Evolutionary conservation across 1,140 invertebrate genomes (phyloP), one percentile per base, ranked within the genome.

Genomic region (Drosophila kepulauana): DNA sequence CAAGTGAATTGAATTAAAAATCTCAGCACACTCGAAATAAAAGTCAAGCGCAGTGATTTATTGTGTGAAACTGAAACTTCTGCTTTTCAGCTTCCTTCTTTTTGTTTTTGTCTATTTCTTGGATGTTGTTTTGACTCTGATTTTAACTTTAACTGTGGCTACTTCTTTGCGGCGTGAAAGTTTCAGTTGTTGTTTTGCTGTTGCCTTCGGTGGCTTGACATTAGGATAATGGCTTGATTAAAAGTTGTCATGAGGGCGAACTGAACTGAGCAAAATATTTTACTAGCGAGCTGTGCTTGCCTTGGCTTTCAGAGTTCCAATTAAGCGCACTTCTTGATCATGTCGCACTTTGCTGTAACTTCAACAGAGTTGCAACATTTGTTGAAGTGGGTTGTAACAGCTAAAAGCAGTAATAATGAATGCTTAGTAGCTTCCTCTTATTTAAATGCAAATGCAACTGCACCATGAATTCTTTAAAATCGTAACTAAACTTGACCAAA

Each of bases 151-250:
- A 63, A 41, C 5, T 67, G 41, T 70, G 59, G 30, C 62, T 65
- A 52, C 30, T 70, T 48, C 7, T 62, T 13, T 57, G 11, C 11
- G 1, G 65, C 69, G 84, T 71, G 84, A 87, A 88, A 88, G 85
- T 84, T 87, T 80, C 11, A 41, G 6, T 43, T 43, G 54, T 70
- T 62, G 3, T 25, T 25, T 25, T 25, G 20, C 20, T 1, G 6
- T 46, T 35, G 67, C 75, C 75, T 45, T 62, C 73, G 52, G 28
- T 4, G 52, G 45, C 73, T 79, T 80, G 73, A 72, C 84, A 87
- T 70, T 78, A 69, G 78, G 85, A 88, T 89, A 88, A 88, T 88
- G 68, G 75, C 84, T 88, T 88, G 84, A 88, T 89, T 88, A 84
- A 89, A 89, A 81, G 54, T 89, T 89, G 85, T 89, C 84, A 84